Evolutionary conservation across 1,140 invertebrate species (phyloP), one percentile per base, ranked within the genome.

Genomic region (Ceratina calcarata): DNA sequence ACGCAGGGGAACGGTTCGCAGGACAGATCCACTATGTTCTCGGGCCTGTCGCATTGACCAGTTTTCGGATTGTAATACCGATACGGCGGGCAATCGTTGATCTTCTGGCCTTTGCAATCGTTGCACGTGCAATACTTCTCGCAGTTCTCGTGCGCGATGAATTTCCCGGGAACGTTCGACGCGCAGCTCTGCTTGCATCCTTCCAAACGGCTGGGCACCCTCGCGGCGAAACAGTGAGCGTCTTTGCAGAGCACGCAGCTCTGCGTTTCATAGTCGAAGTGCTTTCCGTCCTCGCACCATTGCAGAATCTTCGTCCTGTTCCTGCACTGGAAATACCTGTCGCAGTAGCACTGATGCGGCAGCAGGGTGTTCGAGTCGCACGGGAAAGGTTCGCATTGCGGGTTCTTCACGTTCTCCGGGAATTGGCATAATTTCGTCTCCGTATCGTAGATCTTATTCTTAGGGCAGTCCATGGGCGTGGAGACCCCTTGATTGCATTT

Each of bases 301-400:
- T 93, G 89, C n/a, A 91, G 83, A 12, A 93, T 86, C 51, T 94
- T 93, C 8, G 87, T 37, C 0, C 94, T 94, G 55, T 94, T 89
- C 24, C 86, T 86, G 73, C 95, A 95, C 80, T 93, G 92, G 88
- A 93, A 95, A 89, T 94, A 96, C 61, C 92, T 89, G 1, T 87
- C 84, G 81, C 94, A 95, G 4, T n/a, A 12, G 0, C 67, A 69
- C 15, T 55, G 10, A 6, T 69, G 49, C 0, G 67, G 67, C 0
- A 69, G 74, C 94, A 92, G 0, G 93, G 92, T 12, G 15, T n/a
- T 6, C 0, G 18, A 12, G 2, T 0, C 94, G 82, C 18, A 74
- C 1, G 57, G 57, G 22, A 72, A 72, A 2, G 57, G 57, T 0
- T 60, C 57, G 55, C 69, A 72, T 8, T 3, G 12, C 37, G 13